A percentile compares a stretch with the other conserved stretches of the same genome.
These are phyloP conservation scores for Pampusana beccarii DNA, from an alignment of 2,113 vertebrate species.

Conservation along the genomic window DNA sequence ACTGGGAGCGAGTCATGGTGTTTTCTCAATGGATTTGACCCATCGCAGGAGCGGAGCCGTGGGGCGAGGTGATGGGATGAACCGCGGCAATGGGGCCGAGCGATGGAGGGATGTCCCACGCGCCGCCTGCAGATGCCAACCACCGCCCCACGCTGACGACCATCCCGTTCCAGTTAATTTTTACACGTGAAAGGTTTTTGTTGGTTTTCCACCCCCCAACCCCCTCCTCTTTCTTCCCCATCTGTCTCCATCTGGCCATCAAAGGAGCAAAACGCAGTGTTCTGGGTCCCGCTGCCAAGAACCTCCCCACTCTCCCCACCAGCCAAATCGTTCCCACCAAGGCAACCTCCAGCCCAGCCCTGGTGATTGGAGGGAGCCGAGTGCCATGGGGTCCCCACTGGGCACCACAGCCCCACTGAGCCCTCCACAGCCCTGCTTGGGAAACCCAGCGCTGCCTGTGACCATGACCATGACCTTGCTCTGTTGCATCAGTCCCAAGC, in stretches of 20 bases:
- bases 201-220: too few species aligned
- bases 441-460: neutral
- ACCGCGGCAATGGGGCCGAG: rapidly evolving
- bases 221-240: neutral
- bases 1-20: rapidly evolving
- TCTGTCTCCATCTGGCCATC: neutral
- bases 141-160: rapidly evolving
- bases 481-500: neutral
- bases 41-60: too few species aligned
- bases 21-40: neutral
- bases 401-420: too few species aligned
- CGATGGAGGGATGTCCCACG: neutral
- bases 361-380: neutral
- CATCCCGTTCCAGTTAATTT: neutral
- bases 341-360: neutral
- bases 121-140: neutral
- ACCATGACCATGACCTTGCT: neutral
- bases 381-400: too few species aligned
- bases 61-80: neutral
- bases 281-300: neutral
- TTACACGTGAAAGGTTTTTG: neutral
- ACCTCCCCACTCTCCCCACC: too few species aligned
- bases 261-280: neutral
- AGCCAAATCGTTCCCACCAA: neutral
- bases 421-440: neutral